phyloP scores from a whole-genome alignment of 2,113 vertebrate species.

The Sylvilagus bachmani region DNA sequence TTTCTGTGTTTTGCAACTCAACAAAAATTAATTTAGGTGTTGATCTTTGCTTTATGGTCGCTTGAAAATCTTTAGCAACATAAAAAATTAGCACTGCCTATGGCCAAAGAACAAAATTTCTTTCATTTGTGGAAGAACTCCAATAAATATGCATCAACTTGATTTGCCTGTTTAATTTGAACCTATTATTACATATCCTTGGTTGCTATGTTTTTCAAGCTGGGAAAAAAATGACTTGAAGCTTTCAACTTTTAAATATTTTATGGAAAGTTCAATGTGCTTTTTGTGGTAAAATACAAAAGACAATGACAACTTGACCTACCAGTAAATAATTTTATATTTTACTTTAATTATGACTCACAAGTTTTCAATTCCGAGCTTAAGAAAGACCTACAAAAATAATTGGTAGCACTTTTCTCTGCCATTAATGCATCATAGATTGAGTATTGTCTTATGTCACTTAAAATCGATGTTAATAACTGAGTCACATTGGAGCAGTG shows the following conservation, averaged over 20 bases:
- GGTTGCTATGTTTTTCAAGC: not conserved
- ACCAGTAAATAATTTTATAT: slow-evolving; percentile 37
- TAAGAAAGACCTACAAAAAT: slow-evolving; percentile 33
- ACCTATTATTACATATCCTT: not conserved
- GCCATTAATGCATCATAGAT: not conserved
- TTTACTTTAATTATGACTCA: slow-evolving; percentile 57
- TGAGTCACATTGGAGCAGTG: slow-evolving; percentile 34
- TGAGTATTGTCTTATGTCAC: not conserved
- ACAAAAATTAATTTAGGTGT: not conserved
- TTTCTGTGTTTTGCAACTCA: not conserved
- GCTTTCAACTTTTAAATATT: slow-evolving; percentile 59
- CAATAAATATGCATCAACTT: not conserved
- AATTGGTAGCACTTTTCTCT: slow-evolving; percentile 40
- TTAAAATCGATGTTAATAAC: slow-evolving; percentile 32
- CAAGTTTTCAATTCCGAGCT: slow-evolving; percentile 25
- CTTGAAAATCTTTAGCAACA: slow-evolving; percentile 15
- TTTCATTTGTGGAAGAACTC: not conserved
- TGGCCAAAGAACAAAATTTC: not conserved
- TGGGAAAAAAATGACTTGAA: slow-evolving; percentile 29
- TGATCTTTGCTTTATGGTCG: not conserved
- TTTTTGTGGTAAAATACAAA: slow-evolving; percentile 41
- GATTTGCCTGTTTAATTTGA: slow-evolving; percentile 1
- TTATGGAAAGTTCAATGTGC: slow-evolving; percentile 20
- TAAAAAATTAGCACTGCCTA: not conserved
- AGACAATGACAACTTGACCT: not conserved